Evolutionary conservation across 2,113 vertebrate genomes (phyloP).

Genomic region (Neotoma lepida): DNA sequence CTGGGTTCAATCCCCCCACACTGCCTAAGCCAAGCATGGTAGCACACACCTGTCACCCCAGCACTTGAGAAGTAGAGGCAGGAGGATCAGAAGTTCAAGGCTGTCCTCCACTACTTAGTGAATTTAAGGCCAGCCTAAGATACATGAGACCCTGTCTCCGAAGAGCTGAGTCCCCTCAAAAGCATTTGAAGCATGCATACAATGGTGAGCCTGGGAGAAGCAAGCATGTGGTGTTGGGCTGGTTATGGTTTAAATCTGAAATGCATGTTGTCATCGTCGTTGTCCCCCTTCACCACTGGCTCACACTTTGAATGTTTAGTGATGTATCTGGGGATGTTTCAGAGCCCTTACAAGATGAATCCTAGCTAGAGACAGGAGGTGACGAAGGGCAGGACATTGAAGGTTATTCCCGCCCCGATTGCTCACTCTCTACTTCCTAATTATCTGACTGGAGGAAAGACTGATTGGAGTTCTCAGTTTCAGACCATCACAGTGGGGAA

Average conservation of each 20-base stretch:
- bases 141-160: not conserved
- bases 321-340: not conserved
- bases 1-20: not conserved
- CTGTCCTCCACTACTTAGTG: not conserved
- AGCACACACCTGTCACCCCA: not conserved
- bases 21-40: not conserved
- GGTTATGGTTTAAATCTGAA: not conserved
- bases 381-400: no score
- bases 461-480: not conserved
- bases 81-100: not conserved
- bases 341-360: not conserved
- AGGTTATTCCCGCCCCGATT: not conserved
- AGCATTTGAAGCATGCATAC: not conserved
- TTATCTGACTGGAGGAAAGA: not conserved
- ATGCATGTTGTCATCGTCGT: rapidly evolving
- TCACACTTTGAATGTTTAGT: not conserved
- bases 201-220: not conserved
- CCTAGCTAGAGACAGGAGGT: not conserved
- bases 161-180: not conserved
- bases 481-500: not conserved
- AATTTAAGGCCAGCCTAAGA: not conserved
- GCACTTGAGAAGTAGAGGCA: not conserved
- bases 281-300: not conserved
- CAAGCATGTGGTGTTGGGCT: not conserved
- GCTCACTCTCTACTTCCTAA: not conserved